Evolutionary conservation across 2,888 invertebrate genomes (phyloP).

Genomic region (Argyresthia goedartella): DNA sequence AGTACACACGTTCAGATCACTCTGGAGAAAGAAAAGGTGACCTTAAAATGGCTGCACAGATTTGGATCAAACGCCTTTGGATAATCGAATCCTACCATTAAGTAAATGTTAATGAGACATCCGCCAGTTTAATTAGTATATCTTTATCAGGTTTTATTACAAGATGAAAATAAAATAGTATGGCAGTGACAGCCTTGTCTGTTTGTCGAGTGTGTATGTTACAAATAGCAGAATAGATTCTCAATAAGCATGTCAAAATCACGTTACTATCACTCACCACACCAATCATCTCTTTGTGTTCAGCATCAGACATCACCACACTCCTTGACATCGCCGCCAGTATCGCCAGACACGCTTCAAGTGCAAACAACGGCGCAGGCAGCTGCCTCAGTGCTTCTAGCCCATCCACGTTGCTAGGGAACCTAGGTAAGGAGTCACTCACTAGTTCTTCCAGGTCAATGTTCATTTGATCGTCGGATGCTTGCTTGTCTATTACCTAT

Average conservation of each 20-base stretch:
- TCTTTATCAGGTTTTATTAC: no score
- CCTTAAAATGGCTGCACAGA: not conserved
- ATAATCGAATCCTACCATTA: no score
- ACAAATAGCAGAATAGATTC: no score
- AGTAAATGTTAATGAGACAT: no score
- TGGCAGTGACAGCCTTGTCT: no score
- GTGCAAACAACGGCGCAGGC: constrained; percentile 49
- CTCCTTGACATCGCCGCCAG: constrained; percentile 41
- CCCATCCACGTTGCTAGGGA: constrained; percentile 25
- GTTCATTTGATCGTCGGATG: constrained; percentile 28
- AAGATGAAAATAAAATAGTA: no score
- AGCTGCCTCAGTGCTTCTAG: constrained; percentile 41
- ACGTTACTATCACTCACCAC: constrained; percentile 32
- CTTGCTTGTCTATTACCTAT: not conserved
- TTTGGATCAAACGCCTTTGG: no score
- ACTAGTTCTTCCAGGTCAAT: constrained; percentile 39
- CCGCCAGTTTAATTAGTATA: no score
- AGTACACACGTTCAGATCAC: constrained; percentile 55
- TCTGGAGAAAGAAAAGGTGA: constrained; percentile 36
- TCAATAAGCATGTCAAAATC: no score
- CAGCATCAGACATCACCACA: constrained; percentile 24
- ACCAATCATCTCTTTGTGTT: constrained; percentile 22
- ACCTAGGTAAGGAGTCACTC: constrained; percentile 14
- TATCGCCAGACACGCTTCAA: constrained; percentile 40
- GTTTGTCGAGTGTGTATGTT: no score